Conservation (phyloP, 2,888 invertebrate species). For the Amphimallon solstitiale region DNA sequence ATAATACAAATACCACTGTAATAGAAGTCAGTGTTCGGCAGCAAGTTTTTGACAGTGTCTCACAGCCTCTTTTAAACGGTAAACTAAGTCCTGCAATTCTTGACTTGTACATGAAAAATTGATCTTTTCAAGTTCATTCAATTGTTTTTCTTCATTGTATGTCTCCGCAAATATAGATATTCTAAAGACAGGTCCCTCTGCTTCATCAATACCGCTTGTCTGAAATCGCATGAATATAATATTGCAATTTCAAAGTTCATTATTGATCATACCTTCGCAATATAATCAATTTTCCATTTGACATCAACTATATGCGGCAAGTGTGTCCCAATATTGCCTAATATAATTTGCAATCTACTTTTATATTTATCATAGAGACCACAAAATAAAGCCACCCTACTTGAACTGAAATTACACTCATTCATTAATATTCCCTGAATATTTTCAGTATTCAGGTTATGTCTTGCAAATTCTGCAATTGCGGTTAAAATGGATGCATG, state of each 20-base stretch:
- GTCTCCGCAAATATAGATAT: slow-evolving; percentile 56
- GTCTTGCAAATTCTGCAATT: slow-evolving; percentile 54
- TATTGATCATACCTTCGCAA: slow-evolving; percentile 55
- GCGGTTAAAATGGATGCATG: slow-evolving; percentile 55
- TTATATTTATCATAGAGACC: slow-evolving; percentile 55
- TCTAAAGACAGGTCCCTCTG: slow-evolving; percentile 59
- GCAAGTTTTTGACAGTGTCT: slow-evolving; percentile 70
- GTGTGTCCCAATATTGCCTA: slow-evolving; percentile 58
- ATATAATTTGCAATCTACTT: slow-evolving; percentile 51
- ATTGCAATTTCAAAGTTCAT: not conserved
- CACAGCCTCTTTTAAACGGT: slow-evolving; percentile 73
- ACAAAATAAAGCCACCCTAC: slow-evolving; percentile 49
- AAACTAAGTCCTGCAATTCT: slow-evolving; percentile 73
- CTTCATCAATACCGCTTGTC: slow-evolving; percentile 55
- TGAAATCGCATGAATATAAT: slow-evolving; percentile 46
- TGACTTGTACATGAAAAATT: slow-evolving; percentile 72
- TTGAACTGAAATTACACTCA: slow-evolving; percentile 52
- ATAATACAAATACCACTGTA: too few relatives aligned
- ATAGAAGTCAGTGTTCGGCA: slow-evolving; percentile 46
- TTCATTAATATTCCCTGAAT: slow-evolving; percentile 49
- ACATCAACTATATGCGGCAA: slow-evolving; percentile 69
- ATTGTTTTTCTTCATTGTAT: slow-evolving; percentile 60
- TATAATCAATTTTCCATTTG: slow-evolving; percentile 71
- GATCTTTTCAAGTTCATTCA: slow-evolving; percentile 62
- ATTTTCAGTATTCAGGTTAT: slow-evolving; percentile 51